Conservation (phyloP, 2,888 invertebrate genomes). For the Opisthograptis luteolata region DNA sequence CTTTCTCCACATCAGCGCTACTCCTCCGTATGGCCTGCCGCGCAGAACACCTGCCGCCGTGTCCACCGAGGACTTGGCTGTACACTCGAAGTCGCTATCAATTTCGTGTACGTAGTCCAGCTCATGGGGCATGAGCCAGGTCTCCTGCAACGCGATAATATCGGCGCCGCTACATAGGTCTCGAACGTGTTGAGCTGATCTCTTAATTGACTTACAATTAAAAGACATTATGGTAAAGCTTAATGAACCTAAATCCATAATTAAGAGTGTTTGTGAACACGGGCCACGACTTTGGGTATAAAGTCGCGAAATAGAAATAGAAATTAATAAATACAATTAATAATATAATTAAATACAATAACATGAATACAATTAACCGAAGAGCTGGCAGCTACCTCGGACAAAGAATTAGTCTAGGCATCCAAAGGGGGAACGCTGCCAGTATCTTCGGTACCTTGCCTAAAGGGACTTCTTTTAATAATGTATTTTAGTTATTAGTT, state of each 20-base stretch:
- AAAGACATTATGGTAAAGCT: constrained; percentile 7
- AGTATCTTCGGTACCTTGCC: too few relatives aligned
- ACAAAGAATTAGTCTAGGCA: too few relatives aligned
- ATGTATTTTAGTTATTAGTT: too few relatives aligned
- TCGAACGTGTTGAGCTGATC: constrained; percentile 7
- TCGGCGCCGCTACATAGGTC: background rate
- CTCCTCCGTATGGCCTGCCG: constrained; percentile 1
- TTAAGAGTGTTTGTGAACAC: background rate
- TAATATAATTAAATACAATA: too few relatives aligned
- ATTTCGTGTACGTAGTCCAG: background rate
- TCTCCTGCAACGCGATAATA: constrained; percentile 1
- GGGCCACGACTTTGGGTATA: background rate
- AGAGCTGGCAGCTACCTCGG: too few relatives aligned
- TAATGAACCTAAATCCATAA: background rate
- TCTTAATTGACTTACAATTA: constrained; percentile 21
- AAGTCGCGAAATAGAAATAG: constrained; percentile 3
- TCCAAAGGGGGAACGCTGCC: too few relatives aligned
- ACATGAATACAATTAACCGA: too few relatives aligned
- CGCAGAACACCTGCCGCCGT: background rate
- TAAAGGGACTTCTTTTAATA: too few relatives aligned
- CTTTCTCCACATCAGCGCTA: background rate
- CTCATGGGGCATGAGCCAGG: background rate
- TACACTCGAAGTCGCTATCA: constrained; percentile 4
- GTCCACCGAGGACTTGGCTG: constrained; percentile 2
- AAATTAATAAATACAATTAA: too few relatives aligned